phyloP scores from a whole-genome alignment of 2,113 vertebrate genomes.

The Pituophis catenifer region DNA sequence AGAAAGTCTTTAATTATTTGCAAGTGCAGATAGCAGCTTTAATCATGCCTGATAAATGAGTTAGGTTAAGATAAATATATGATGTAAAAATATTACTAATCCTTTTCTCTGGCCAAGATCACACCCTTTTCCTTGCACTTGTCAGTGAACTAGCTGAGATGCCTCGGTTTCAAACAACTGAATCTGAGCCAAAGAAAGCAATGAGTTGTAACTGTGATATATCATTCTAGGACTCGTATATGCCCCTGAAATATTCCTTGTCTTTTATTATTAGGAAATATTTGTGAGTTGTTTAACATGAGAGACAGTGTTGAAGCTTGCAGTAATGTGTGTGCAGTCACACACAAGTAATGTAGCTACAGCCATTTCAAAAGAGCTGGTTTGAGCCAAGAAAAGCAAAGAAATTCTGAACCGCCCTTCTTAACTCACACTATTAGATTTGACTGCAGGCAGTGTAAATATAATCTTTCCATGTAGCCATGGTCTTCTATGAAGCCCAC shows the following conservation, averaged over 20 bases:
- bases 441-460: neutral
- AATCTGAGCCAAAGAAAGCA: slow-evolving; percentile 23
- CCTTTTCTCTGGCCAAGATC: slow-evolving; percentile 40
- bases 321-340: neutral
- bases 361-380: slow-evolving; percentile 1
- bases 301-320: slow-evolving; percentile 30
- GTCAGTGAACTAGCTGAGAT: slow-evolving; percentile 46
- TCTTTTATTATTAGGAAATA: slow-evolving; percentile 40
- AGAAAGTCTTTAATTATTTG: slow-evolving; percentile 33
- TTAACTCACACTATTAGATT: slow-evolving; percentile 15
- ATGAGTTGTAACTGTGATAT: neutral
- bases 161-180: slow-evolving; percentile 23
- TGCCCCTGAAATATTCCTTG: slow-evolving; percentile 26
- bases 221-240: slow-evolving; percentile 18
- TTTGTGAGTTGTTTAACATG: slow-evolving; percentile 22
- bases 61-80: slow-evolving; percentile 43
- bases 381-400: slow-evolving; percentile 13
- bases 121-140: slow-evolving; percentile 36
- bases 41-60: slow-evolving; percentile 46
- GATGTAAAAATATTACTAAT: slow-evolving; percentile 48
- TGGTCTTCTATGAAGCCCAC: slow-evolving; percentile 19
- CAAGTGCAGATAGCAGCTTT: slow-evolving; percentile 28
- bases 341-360: neutral
- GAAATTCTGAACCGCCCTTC: slow-evolving; percentile 29
- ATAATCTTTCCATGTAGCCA: neutral